Base-by-base conservation (phyloP, 2,888 invertebrate species). In the Neoaliturus tenellus region DNA sequence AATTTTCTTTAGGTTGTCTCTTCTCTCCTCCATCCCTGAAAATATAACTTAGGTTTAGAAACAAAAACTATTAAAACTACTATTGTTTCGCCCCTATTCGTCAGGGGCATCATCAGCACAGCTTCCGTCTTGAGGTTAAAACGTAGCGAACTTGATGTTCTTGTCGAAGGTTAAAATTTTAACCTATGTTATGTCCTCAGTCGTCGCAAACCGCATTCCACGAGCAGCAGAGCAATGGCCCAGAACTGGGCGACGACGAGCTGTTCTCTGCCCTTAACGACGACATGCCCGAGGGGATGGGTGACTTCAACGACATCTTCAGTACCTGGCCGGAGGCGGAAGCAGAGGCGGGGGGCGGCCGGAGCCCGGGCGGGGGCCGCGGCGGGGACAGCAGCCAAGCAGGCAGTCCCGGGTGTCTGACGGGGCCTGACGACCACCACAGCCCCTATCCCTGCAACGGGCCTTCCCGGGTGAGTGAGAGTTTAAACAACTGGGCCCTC, bases 241-340 rank as follows among this genome's bases (percentile, higher is more conserved):
- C 94, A 35, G 95, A 95, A 88, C 90, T 94, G 55, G 93, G 93
- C 62, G 95, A 95, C 87, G 93, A 93, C 87, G 94, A 94, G 88
- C 91, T 95, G 73, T 93, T 95, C 87, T 92, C 92, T 62, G 94
- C 93, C 67, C 91, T 94, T 87, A 91, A 93, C 84, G 92, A 93
- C 85, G 93, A 92, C 85, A 92, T 93, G 91, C 91, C 92, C 85
- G 95, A 95, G 88, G 94, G 94, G 20, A 93, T 94, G 93, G 93
- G 94, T 88, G 95, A 95, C 88, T 93, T 95, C 88, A 94, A 94
- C 85, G 97, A 96, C 90, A 94, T 97, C 90, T 96, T 97, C 91
- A 94, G 93, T 88, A 91, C 91, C 67, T 95, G 95, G 95, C 92
- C 92, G 4, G 94, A 93, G 83, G 90, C 92, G 17, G 92, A 92